Percentiles rank a stretch among this genome's conserved stretches.
These are phyloP conservation scores for Lepidothrix coronata DNA, from an alignment of 2,113 vertebrate genomes.

Conservation along the genomic window DNA sequence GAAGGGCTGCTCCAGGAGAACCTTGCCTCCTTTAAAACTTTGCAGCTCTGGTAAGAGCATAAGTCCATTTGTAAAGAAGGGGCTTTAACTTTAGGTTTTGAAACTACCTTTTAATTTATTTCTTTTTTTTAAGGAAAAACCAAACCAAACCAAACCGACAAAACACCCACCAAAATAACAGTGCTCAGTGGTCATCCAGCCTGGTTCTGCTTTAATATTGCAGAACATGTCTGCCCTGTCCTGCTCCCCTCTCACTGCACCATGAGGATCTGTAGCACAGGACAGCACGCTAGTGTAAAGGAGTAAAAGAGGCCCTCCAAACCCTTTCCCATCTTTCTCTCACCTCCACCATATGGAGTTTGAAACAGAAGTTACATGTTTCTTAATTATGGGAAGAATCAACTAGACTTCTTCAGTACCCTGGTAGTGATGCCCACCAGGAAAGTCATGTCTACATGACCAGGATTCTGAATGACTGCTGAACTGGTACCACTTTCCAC, in stretches of 20 bases:
- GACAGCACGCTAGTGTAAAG: fast-evolving
- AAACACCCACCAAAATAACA: not conserved
- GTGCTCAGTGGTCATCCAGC: not conserved
- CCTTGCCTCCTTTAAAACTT: constrained; percentile 39
- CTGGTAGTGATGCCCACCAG: not conserved
- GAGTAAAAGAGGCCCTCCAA: not conserved
- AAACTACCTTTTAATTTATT: not conserved
- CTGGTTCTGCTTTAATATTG: not conserved
- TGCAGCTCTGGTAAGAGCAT: not conserved
- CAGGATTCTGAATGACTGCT: not conserved
- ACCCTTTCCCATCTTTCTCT: not conserved
- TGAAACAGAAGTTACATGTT: fast-evolving
- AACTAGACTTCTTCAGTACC: not conserved
- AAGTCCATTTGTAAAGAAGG: not conserved
- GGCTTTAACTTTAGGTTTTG: not conserved
- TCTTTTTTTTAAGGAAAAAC: not conserved
- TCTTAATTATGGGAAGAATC: not conserved
- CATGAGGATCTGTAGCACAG: fast-evolving
- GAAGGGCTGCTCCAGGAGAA: constrained; percentile 15
- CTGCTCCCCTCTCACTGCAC: not conserved
- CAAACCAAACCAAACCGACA: not conserved
- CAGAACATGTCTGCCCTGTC: not conserved
- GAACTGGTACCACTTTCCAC: not conserved
- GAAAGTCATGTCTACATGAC: not conserved
- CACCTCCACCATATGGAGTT: fast-evolving